phyloP scores from a whole-genome alignment of 1,140 invertebrate species.

The Drosophila ogumai region DNA sequence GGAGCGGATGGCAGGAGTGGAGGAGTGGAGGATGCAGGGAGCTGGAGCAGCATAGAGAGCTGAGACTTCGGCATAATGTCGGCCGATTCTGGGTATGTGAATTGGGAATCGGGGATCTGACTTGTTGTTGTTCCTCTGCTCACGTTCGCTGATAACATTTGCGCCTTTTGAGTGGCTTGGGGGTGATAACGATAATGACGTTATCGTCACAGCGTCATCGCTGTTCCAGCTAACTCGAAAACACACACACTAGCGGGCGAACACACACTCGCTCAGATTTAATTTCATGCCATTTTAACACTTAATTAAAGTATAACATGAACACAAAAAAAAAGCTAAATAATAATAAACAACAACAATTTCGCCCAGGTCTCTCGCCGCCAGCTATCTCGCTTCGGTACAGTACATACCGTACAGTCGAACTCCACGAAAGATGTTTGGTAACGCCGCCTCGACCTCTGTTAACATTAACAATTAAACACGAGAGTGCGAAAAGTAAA shows the following conservation, averaged over 20 bases:
- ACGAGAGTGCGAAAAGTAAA: conserved; percentile 40
- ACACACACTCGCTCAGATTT: conserved; percentile 39
- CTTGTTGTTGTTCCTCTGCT: conserved; percentile 45
- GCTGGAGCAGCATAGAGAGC: not conserved
- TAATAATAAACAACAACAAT: conserved; percentile 38
- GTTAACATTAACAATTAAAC: conserved; percentile 46
- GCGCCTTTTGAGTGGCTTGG: conserved; percentile 61
- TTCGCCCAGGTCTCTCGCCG: not conserved
- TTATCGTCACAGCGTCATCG: conserved; percentile 66
- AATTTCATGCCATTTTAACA: conserved; percentile 75
- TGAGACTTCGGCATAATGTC: conserved; percentile 34
- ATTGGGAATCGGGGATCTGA: conserved; percentile 18
- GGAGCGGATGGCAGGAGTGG: not conserved
- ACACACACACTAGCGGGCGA: not conserved
- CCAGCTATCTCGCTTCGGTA: conserved; percentile 14
- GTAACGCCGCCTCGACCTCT: conserved; percentile 17
- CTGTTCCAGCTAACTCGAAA: conserved; percentile 24
- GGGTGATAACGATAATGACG: conserved; percentile 72
- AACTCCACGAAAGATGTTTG: conserved; percentile 18
- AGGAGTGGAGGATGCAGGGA: conserved; percentile 17
- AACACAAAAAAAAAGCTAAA: conserved; percentile 18
- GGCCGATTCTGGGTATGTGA: conserved; percentile 29
- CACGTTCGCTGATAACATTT: conserved; percentile 73
- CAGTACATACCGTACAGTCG: conserved; percentile 36
- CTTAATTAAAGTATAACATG: conserved; percentile 74